phyloP scores from a whole-genome alignment of 2,113 vertebrate species.

The Zosterops hypoxanthus region DNA sequence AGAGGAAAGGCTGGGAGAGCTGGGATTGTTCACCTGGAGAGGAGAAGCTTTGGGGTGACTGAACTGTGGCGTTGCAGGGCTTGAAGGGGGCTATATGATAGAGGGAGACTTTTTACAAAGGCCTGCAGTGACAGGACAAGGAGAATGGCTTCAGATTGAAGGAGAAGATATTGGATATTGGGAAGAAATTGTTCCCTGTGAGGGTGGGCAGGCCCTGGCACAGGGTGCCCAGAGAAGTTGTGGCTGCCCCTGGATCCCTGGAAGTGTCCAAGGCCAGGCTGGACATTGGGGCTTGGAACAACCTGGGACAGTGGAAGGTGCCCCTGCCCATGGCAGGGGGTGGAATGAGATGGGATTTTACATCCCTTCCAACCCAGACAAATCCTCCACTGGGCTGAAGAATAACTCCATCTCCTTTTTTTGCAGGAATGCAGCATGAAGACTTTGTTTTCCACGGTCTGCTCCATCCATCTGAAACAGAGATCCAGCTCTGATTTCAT shows the following conservation, averaged over 20 bases:
- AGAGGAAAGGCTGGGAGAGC: not conserved
- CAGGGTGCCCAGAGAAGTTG: not conserved
- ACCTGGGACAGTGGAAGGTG: rapidly evolving
- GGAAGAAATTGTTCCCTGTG: not conserved
- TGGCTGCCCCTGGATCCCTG: not conserved
- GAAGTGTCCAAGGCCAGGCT: rapidly evolving
- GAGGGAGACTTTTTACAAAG: not conserved
- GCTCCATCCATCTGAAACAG: not conserved
- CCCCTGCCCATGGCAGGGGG: not conserved
- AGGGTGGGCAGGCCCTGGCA: rapidly evolving
- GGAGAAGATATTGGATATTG: not conserved
- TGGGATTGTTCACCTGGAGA: not conserved
- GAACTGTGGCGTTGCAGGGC: not conserved
- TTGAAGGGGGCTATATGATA: not conserved
- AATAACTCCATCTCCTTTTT: not conserved
- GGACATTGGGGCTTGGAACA: rapidly evolving
- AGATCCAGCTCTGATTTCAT: not conserved
- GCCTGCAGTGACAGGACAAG: not conserved
- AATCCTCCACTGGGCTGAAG: not conserved
- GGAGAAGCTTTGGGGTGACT: not conserved
- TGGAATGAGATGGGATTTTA: not conserved
- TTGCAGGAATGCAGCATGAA: not conserved
- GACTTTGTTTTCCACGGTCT: not conserved
- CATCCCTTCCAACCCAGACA: not conserved
- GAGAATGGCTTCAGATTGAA: not conserved